Percentiles rank a stretch among this genome's conserved stretches.
Evolutionary conservation across 2,113 vertebrate species (phyloP).

Genomic region (Seriola aureovittata): DNA sequence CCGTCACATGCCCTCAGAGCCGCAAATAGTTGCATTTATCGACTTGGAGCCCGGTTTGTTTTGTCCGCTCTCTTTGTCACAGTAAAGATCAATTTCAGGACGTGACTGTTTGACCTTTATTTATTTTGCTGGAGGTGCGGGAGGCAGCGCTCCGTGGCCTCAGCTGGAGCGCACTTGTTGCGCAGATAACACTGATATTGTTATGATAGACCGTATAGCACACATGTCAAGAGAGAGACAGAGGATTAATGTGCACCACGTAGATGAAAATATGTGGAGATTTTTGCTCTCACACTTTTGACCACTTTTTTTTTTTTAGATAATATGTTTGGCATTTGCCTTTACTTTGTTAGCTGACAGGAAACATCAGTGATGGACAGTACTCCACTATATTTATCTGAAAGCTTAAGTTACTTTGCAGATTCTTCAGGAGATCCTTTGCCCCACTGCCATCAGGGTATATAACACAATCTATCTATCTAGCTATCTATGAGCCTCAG

Average conservation of each 20-base stretch:
- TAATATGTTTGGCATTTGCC: too few relatives aligned
- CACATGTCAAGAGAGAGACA: not conserved
- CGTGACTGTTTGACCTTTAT: not conserved
- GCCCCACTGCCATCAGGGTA: too few relatives aligned
- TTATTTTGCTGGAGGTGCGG: not conserved
- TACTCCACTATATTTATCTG: too few relatives aligned
- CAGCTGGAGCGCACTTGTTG: constrained; percentile 11
- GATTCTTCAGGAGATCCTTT: too few relatives aligned
- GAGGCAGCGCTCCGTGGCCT: not conserved
- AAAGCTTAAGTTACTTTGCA: too few relatives aligned
- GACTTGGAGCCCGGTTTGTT: not conserved
- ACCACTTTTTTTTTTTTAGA: too few relatives aligned
- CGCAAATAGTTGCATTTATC: constrained; percentile 15
- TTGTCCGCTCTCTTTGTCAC: not conserved
- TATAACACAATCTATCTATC: too few relatives aligned
- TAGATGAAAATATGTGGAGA: not conserved
- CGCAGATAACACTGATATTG: constrained; percentile 20
- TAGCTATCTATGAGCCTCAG: too few relatives aligned
- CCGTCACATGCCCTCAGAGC: not conserved
- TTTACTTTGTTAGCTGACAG: too few relatives aligned
- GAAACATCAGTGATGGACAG: too few relatives aligned
- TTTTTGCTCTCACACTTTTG: not conserved
- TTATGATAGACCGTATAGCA: not conserved
- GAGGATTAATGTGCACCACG: not conserved
- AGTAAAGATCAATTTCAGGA: not conserved